Evolutionary conservation across 2,888 invertebrate genomes (phyloP), one percentile per base, ranked within the genome.

Genomic region (Frankliniella fusca): DNA sequence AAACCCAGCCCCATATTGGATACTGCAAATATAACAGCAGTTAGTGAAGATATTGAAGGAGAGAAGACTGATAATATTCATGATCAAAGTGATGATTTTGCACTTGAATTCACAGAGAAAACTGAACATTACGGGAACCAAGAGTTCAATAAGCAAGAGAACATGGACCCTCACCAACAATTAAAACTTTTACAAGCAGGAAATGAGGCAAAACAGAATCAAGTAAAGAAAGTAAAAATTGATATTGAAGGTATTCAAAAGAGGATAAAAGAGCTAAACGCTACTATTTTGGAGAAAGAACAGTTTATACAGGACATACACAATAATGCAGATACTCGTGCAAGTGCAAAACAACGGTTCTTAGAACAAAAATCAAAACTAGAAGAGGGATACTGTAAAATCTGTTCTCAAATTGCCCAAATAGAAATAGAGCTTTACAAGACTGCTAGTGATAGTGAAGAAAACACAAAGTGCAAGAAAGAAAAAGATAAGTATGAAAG

Each of bases 201-300:
- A 80, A 87, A 86, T 28, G 88, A 88, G 83, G 87, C 86, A 0
- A 89, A 88, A 81, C 87, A 88, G 83, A 87, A 87, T 23, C 86
- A 88, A 83, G 87, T 89, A 2, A 87, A 87, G 18, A 87, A 88
- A 84, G 87, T 89, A 82, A 87, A 88, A 80, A 86, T 87, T 84
- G 93, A 93, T 87, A 91, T 94, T 81, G 91, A 92, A 83, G 91
- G 91, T 27, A 92, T 92, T 65, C 91, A 93, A 85, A 90, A 92
- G 84, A 93, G 94, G 86, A 90, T 94, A 7, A 92, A 92, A 85
- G 94, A 95, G 87, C 88, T 95, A 48, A 90, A 92, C 83, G 89
- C 90, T 81, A 92, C 92, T 0, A 93, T 94, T 85, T 91, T 92
- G 86, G 90, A 93, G 48, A 95, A 94, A 87, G 93, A 94, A 87